These are phyloP conservation scores for Copidosoma floridanum DNA, from an alignment of 1,140 invertebrate species.

Conservation along the genomic window DNA sequence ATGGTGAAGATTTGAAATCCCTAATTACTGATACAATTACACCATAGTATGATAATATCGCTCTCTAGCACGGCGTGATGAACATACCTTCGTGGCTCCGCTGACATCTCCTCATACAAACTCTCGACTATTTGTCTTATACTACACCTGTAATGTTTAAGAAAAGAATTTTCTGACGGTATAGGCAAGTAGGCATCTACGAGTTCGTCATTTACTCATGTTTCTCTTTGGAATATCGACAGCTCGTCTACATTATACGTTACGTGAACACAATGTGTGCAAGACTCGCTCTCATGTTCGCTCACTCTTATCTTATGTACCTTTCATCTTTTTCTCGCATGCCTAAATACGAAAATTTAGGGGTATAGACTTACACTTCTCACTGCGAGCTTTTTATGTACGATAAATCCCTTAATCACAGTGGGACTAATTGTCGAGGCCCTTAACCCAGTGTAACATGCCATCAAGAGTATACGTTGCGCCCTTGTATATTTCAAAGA, in stretches of 20 bases:
- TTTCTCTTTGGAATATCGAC: constrained; percentile 50
- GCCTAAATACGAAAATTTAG: constrained; percentile 45
- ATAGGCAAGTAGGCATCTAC: no score
- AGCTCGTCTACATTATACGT: constrained; percentile 46
- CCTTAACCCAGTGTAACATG: constrained; percentile 48
- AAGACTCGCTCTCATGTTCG: constrained; percentile 43
- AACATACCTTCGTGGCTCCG: no score
- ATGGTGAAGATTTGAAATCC: no score
- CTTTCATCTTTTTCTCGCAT: constrained; percentile 41
- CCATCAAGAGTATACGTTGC: constrained; percentile 55
- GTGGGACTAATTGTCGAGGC: constrained; percentile 37
- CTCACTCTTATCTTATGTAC: no score
- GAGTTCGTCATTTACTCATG: constrained; percentile 46
- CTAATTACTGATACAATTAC: no score
- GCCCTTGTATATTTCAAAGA: constrained; percentile 12
- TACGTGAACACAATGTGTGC: no score
- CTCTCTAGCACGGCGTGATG: no score
- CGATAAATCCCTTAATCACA: constrained; percentile 35
- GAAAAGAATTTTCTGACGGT: no score
- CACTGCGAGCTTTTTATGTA: no score
- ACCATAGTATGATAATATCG: no score
- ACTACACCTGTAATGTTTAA: background rate
- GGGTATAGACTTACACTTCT: constrained; percentile 12
- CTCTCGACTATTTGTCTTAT: background rate
- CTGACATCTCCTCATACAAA: no score